Percentiles rank a stretch among this genome's conserved stretches.
Conservation (phyloP, 2,113 vertebrate genomes). For the Xenus cinereus region DNA sequence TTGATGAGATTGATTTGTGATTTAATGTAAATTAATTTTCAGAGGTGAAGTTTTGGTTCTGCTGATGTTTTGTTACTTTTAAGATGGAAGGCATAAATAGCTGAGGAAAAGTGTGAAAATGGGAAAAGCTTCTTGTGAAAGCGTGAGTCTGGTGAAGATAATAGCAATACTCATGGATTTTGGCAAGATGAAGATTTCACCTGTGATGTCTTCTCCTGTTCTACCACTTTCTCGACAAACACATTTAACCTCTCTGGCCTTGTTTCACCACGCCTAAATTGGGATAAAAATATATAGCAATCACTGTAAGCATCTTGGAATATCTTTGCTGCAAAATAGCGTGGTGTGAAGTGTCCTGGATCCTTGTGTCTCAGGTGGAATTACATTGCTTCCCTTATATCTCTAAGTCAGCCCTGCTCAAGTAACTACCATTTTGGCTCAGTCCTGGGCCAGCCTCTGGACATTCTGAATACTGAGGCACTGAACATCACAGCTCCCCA, state of each 20-base stretch:
- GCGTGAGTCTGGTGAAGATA: background rate
- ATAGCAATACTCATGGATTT: background rate
- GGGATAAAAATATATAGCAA: background rate
- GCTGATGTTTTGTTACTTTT: background rate
- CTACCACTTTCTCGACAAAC: background rate
- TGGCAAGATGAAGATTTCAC: background rate
- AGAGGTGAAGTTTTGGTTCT: background rate
- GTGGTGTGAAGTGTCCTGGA: background rate
- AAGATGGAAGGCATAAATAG: background rate
- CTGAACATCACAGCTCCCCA: background rate
- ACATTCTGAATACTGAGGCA: background rate
- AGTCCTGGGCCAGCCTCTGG: background rate
- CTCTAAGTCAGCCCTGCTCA: background rate
- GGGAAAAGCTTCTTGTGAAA: background rate
- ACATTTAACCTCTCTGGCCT: background rate
- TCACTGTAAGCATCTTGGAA: background rate
- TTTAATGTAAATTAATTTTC: background rate
- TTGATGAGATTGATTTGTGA: background rate
- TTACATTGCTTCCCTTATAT: rapidly evolving
- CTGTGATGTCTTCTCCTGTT: background rate
- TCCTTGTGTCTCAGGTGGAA: background rate
- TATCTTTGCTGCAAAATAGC: background rate
- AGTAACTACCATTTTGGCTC: background rate
- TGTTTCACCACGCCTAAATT: background rate
- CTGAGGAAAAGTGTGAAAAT: background rate